A percentile compares a stretch with the other conserved stretches of the same genome.
phyloP scores from a whole-genome alignment of 2,797 vertebrate species.

The Muscicapa comitata region DNA sequence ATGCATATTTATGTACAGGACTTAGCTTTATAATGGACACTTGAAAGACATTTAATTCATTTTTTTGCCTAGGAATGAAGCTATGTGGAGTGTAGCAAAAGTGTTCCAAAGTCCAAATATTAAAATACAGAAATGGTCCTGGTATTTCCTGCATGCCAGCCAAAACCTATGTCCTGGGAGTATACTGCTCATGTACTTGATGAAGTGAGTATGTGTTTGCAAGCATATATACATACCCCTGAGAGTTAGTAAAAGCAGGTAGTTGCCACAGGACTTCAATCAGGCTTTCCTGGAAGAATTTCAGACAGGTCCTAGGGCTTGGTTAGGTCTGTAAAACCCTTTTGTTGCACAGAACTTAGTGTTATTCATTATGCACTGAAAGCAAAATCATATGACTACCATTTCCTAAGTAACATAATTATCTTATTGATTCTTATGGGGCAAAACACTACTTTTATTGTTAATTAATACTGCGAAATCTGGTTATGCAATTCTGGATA shows the following conservation, averaged over 20 bases:
- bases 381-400: conserved; percentile 69
- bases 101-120: conserved; percentile 53
- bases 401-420: conserved; percentile 71
- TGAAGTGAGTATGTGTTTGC: background rate
- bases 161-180: background rate
- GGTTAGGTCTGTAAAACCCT: conserved; percentile 30
- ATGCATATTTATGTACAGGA: conserved; percentile 71
- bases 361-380: conserved; percentile 54
- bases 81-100: conserved; percentile 61
- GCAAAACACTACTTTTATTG: conserved; percentile 72
- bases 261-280: background rate
- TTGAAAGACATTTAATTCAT: conserved; percentile 57
- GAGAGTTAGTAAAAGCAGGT: background rate
- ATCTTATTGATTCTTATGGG: conserved; percentile 68
- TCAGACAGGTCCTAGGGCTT: background rate
- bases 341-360: conserved; percentile 25
- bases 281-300: conserved; percentile 7
- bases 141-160: conserved; percentile 11
- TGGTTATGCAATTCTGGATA: conserved; percentile 69
- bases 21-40: conserved; percentile 68
- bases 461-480: conserved; percentile 74
- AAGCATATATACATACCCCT: background rate
- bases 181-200: background rate
- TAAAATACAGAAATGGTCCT: background rate
- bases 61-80: conserved; percentile 11